Evolutionary conservation across 1,140 invertebrate species (phyloP), one percentile per base, ranked within the genome.

Genomic region (Drosophila repleta): DNA sequence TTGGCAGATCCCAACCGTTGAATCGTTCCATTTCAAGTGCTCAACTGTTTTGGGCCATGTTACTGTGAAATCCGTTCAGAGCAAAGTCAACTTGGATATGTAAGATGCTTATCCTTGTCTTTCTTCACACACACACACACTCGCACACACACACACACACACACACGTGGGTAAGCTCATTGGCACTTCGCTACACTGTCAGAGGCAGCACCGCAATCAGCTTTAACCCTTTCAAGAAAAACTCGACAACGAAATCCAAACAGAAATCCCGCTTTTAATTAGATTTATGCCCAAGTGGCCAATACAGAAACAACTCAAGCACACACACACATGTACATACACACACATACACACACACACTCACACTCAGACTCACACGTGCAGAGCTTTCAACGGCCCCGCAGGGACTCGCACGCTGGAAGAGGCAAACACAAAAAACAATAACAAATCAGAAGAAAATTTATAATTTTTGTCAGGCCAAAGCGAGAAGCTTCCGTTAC

Each of bases 201-300:
- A 29, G 26, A 29, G 1, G 26, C 24, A 21, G 32, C 45, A 29
- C 13, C 53, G 75, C 71, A 76, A 83, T 76, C 76, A 76, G 63
- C 60, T 79, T 83, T 53, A 85, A 73, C 68, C 79, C 62, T 84
- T 79, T 49, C 41, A 46, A 24, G 21, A 53, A 57, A 46, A 73
- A 62, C 46, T 73, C 58, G 46, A 26, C 60, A 62, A 75, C 41
- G 51, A 79, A 79, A 84, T 79, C 76, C 67, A 57, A 73, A 58
- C 61, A 52, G 57, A 84, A 84, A 85, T 77, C 73, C 74, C 61
- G 65, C 73, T 77, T 84, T 84, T 84, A 84, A 84, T 85, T 85
- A 84, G 84, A 85, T 85, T 84, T 80, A 84, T 77, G 52, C 80
- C 77, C 80, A 85, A 77, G 81, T 80, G 81, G 76, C 76, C 81